Percentiles rank a stretch among this genome's conserved stretches.
phyloP scores from a whole-genome alignment of 1,140 invertebrate genomes.

The Hylaeus anthracinus region DNA sequence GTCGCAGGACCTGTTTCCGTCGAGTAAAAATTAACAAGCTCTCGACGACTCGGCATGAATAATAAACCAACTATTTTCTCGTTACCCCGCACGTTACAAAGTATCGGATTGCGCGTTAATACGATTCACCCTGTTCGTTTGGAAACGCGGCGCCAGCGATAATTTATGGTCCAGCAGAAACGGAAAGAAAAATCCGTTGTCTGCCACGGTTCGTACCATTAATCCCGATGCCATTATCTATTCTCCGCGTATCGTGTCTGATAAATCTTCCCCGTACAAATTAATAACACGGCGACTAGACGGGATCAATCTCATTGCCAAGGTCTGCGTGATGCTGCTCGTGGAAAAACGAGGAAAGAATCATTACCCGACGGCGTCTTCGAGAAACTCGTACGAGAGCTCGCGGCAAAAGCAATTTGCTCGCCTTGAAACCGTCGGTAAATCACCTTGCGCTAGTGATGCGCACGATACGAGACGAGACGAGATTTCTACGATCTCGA shows the following conservation, averaged over 20 bases:
- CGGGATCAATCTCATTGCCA: slow-evolving; percentile 53
- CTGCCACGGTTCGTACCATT: slow-evolving; percentile 17
- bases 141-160: slow-evolving; percentile 2
- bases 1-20: neutral
- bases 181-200: slow-evolving; percentile 43
- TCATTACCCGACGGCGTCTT: slow-evolving; percentile 27
- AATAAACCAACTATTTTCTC: slow-evolving; percentile 1
- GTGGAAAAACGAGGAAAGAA: neutral
- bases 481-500: too few species aligned
- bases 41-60: neutral
- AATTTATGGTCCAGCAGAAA: slow-evolving; percentile 31
- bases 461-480: too few species aligned
- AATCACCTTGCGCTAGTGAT: slow-evolving; percentile 27
- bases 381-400: slow-evolving; percentile 22
- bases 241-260: neutral
- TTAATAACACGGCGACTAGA: slow-evolving; percentile 46
- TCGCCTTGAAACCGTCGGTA: slow-evolving; percentile 37
- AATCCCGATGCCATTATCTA: slow-evolving; percentile 38
- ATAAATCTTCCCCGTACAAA: slow-evolving; percentile 46
- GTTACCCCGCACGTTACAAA: slow-evolving; percentile 1
- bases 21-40: neutral
- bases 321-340: slow-evolving; percentile 16
- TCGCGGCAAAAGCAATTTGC: slow-evolving; percentile 42
- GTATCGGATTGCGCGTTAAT: neutral
- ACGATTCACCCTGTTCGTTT: neutral